These are phyloP conservation scores for Axinella damicornis DNA, from an alignment of 37 sponge, comb jelly and placozoan species.

Conservation along the genomic window DNA sequence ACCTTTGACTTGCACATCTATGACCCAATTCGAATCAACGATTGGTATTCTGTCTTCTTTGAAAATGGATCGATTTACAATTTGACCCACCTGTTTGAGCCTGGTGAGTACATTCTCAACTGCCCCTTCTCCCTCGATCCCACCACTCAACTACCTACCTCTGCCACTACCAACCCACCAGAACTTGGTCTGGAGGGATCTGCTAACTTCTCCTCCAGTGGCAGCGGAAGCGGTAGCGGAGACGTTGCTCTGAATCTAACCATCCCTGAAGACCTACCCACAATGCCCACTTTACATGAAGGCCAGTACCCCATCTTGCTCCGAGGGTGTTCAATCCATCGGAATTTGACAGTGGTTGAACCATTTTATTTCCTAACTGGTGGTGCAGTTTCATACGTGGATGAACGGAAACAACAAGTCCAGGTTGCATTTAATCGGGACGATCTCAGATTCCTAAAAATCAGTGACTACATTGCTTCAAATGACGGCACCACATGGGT, in stretches of 20 bases:
- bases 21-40: conserved; percentile 55
- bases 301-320: conserved; percentile 64
- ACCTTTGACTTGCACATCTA: conserved; percentile 55
- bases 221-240: conserved; percentile 12
- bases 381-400: conserved; percentile 68
- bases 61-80: conserved; percentile 71
- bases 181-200: background rate
- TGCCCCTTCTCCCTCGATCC: conserved; percentile 34
- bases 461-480: conserved; percentile 55
- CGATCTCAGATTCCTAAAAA: conserved; percentile 76
- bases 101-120: conserved; percentile 53
- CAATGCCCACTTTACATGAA: background rate
- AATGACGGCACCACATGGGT: conserved; percentile 65
- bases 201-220: conserved; percentile 6
- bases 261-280: background rate
- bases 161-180: background rate
- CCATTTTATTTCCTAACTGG: conserved; percentile 73
- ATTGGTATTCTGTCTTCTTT: conserved; percentile 41
- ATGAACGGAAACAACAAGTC: conserved; percentile 72
- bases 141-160: conserved; percentile 1
- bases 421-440: conserved; percentile 60
- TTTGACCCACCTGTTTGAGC: conserved; percentile 35
- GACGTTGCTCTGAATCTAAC: background rate
- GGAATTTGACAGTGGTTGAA: conserved; percentile 38
- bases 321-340: conserved; percentile 53